Base-by-base conservation (phyloP, 2,888 invertebrate genomes). In the Sphaerophoria rueppellii region DNA sequence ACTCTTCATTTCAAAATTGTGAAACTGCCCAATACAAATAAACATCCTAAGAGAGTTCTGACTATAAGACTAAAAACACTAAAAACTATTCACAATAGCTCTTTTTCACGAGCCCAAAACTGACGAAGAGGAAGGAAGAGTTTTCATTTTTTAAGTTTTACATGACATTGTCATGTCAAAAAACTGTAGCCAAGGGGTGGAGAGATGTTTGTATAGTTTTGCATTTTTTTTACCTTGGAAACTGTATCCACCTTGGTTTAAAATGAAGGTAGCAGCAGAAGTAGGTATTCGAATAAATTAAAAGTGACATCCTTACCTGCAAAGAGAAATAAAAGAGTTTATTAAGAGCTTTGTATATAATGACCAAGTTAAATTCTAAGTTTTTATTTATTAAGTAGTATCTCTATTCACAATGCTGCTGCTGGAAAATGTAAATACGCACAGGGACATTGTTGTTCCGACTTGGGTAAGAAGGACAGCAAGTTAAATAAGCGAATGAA, bases 151-250 rank as follows among this genome's bases (percentile, higher is more conserved):
- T 43, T 55, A 73, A 69, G 61, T 69, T 77, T 77, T 73, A 73
- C 78, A 78, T 78, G 77, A 70, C 82, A 82, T 74, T 82, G 73
- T 78, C 73, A 78, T 77, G 73, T 74, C 69, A 54, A 78, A 58
- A 80, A 43, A 43, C 4, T 43, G 43, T 43, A 43, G 43, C 4
- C 9, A 9, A 43, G 43, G 11, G 9, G 12, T 4, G 9, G 4
- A 9, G 43, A 43, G 43, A 9, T 24, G 24, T 24, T 24, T 24
- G 24, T 24, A 43, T 34, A 65, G 57, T 57, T 32, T 63, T 50
- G 24, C 37, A 69, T 46, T 52, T 55, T 46, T 43, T 63, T 63
- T 70, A 34, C 65, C 52, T 54, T 67, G 67, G 24, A 54, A 67
- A 67, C 24, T 24, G 24, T 24, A 24, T 24, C 1, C 24, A 24